Conservation (phyloP, 2,888 invertebrate species). For the Hypomecis punctinalis region DNA sequence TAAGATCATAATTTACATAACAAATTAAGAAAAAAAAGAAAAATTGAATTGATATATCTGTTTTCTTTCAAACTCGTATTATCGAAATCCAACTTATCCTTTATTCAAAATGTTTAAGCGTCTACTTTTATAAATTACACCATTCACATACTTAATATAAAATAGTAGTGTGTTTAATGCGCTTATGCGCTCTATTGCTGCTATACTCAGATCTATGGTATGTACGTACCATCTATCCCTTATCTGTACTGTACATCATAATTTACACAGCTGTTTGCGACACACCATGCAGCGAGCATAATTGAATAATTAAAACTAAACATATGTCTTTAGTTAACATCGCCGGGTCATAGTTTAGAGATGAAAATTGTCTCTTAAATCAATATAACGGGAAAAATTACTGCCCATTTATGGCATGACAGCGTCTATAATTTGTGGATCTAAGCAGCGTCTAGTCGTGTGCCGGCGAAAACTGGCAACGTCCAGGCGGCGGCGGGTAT, state of each 20-base stretch:
- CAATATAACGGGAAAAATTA: conserved; percentile 33
- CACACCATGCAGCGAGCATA: conserved; percentile 22
- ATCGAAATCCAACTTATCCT: no score
- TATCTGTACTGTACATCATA: conserved; percentile 10
- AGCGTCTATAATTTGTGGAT: conserved; percentile 22
- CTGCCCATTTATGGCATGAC: conserved; percentile 20
- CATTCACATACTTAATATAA: no score
- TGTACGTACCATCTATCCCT: conserved; percentile 10
- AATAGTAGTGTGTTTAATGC: conserved; percentile 1
- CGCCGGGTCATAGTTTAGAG: conserved; percentile 27
- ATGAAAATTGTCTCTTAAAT: conserved; percentile 26
- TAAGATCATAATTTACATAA: no score
- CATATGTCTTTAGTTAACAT: conserved; percentile 24
- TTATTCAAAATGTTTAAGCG: no score
- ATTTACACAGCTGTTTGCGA: conserved; percentile 23
- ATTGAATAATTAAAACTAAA: conserved; percentile 30
- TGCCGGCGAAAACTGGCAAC: conserved; percentile 20
- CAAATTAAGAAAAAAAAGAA: no score
- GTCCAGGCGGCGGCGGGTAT: conserved; percentile 43
- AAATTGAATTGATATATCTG: no score
- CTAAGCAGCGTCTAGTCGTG: conserved; percentile 12
- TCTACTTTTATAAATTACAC: no score
- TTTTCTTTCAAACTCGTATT: no score
- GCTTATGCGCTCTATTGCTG: conserved; percentile 7
- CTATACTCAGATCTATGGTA: conserved; percentile 17